Conservation (phyloP, 2,797 vertebrate species). For the Adelosebastes latens region DNA sequence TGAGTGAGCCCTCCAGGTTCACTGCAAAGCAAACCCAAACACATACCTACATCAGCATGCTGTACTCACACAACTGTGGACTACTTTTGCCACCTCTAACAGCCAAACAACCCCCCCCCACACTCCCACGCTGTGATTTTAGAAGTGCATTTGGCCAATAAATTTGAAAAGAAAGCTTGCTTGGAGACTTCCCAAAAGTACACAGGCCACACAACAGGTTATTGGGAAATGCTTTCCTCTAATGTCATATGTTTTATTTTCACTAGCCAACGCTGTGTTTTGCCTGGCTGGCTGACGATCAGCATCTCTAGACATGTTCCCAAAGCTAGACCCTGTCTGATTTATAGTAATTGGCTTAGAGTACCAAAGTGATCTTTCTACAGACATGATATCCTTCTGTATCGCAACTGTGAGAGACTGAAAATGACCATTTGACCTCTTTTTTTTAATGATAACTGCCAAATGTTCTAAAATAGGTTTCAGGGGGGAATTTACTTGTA, state of each 20-base stretch:
- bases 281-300: constrained; percentile 22
- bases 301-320: constrained; percentile 25
- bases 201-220: constrained; percentile 51
- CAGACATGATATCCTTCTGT: constrained; percentile 16
- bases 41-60: constrained; percentile 21
- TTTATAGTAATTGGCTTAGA: constrained; percentile 47
- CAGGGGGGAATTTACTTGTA: not conserved
- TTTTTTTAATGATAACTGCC: not conserved
- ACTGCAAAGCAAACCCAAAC: constrained; percentile 23
- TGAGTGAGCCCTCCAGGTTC: constrained; percentile 53
- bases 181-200: constrained; percentile 56
- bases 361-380: constrained; percentile 1
- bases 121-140: constrained; percentile 64
- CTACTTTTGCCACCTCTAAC: constrained; percentile 59
- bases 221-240: constrained; percentile 42
- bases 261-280: not conserved
- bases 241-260: constrained; percentile 50
- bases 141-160: constrained; percentile 66
- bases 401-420: not conserved
- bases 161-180: constrained; percentile 56
- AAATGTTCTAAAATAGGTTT: constrained; percentile 12
- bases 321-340: constrained; percentile 30
- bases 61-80: constrained; percentile 21
- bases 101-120: constrained; percentile 56
- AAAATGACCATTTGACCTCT: constrained; percentile 13